Base-by-base conservation (phyloP, 2,888 invertebrate species). In the Crocallis elinguaria region DNA sequence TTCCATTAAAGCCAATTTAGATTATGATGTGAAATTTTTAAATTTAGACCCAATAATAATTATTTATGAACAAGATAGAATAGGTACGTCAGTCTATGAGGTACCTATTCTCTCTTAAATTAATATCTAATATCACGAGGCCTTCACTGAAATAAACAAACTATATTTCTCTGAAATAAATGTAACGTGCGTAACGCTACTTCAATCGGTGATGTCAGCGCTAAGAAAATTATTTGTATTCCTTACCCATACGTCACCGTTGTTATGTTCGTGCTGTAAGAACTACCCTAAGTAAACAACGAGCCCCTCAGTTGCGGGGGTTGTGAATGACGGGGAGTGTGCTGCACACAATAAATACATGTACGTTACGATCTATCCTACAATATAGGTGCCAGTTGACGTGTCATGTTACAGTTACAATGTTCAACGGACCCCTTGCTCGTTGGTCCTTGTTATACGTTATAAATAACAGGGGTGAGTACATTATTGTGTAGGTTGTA, bases 251-350 rank as follows among this genome's bases (percentile, higher is more conserved):
- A 50, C 37, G 37, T 42, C 14, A 27, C 29, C 42, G 27, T 49
- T 50, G 38, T 50, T 43, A 49, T 41, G n/a, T 11, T 33, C 27
- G 13, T 25, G 27, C 36, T 38, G 17, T 32, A 37, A 42, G 36
- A 50, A 43, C 50, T 17, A 50, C 50, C 50, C 25, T 38, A 37
- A 37, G 30, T 29, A 49, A 42, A 49, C 42, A 49, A 14, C n/a
- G n/a, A n/a, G 17, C 37, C 32, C 14, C 38, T 7, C 13, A 12
- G 13, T 23, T 12, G 11, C 8, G 29, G 11, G 27, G 3, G 17
- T 27, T n/a, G 25, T 38, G n/a, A 9, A 23, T 25, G 25, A 35
- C 17, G 8, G n/a, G 7, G 23, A 37, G 14, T 19, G 30, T 33
- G 13, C 19, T 17, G 19, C 44, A 29, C 25, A 45, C 39, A 45